Percentiles rank a stretch among this genome's conserved stretches.
These are phyloP conservation scores for Crocuta crocuta DNA, from an alignment of 2,113 vertebrate species.

Conservation along the genomic window DNA sequence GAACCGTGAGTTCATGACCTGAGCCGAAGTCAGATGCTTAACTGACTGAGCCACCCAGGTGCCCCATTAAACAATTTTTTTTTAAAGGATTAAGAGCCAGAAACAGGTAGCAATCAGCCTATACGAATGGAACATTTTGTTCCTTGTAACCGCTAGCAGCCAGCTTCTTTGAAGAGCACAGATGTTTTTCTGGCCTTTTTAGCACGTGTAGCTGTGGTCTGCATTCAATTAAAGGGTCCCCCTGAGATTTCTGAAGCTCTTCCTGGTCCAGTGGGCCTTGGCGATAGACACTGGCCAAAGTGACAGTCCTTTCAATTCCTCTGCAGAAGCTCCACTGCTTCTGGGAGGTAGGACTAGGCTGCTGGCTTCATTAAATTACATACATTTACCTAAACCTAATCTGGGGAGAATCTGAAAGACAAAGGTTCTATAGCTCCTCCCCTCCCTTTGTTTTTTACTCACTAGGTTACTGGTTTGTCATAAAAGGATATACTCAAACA, in stretches of 20 bases:
- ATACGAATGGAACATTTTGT: background rate
- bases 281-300: background rate
- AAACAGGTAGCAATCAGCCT: background rate
- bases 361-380: background rate
- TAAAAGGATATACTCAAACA: background rate
- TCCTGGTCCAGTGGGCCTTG: background rate
- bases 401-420: slow-evolving; percentile 25
- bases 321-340: background rate
- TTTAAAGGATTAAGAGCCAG: background rate
- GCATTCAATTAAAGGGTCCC: background rate
- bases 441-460: background rate
- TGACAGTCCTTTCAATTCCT: background rate
- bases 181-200: background rate
- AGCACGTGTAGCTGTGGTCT: background rate
- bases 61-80: background rate
- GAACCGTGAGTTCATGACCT: no score
- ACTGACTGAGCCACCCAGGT: no score
- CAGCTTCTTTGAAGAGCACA: background rate
- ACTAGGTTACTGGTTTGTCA: background rate
- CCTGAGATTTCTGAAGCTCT: no score
- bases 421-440: background rate
- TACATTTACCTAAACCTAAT: background rate
- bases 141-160: background rate
- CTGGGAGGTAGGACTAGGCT: background rate
- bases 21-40: no score